Base-by-base conservation (phyloP, 1,140 invertebrate genomes). In the Aphelinus atriplicis region DNA sequence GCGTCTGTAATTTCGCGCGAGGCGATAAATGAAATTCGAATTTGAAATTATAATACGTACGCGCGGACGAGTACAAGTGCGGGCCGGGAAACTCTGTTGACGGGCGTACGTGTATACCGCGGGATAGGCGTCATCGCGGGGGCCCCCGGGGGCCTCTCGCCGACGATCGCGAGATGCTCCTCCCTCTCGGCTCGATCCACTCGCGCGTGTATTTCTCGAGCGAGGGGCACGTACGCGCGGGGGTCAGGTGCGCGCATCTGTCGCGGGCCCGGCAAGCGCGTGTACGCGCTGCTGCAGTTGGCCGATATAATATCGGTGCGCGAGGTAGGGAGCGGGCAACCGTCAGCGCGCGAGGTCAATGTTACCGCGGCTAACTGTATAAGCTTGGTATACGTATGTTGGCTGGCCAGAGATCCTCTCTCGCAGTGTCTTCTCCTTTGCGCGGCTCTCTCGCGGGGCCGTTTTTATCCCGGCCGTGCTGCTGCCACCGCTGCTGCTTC, bases 1-100 rank as follows among this genome's bases (percentile, higher is more conserved):
- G 64, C 67, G 53, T 53, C 51, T 71, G 46, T 63, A 3, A 64
- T 71, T 64, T 42, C 43, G 45, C 45, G 5, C n/a, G 45, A 26
- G 26, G 26, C 65, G 71, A 72, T 56, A 72, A 72, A 72, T 65
- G 61, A 58, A 62, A 55, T 50, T 73, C 26, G 57, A 66, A 73
- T 73, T 73, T 66, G n/a, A 66, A 73, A 50, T 65, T 58, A 53
- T 58, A 66, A 73, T 61, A 9, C 9, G 7, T 26, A 26, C 26
- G 26, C 26, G 26, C 26, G 26, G 26, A 26, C 26, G 26, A 26
- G 26, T 26, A 26, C 26, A 26, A 26, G 26, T 26, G 26, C 26
- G 26, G 26, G 26, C 26, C 26, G 26, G 26, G 26, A 26, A 26
- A 26, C 26, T 26, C 26, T 0, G 26, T 26, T 26, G 26, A 26